Base-by-base conservation (phyloP, 2,888 invertebrate genomes). In the Drosophila anomalata region DNA sequence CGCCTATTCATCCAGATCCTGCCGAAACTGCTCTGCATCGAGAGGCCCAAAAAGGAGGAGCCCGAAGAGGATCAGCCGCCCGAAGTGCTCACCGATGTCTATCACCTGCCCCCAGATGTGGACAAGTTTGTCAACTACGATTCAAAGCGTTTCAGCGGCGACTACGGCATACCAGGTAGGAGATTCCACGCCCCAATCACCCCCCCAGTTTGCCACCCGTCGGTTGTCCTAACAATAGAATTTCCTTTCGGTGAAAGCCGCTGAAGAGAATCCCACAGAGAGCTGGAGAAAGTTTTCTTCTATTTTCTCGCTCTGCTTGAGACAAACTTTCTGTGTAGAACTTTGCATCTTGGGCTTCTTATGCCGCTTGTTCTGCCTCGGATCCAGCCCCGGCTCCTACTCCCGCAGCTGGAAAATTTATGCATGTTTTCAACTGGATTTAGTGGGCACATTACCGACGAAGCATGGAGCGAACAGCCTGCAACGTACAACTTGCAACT, bases 21-120 rank as follows among this genome's bases (percentile, higher is more conserved):
- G 92, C 97, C 97, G 76, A 96, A 95, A 92, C 95, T 96, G 92
- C 94, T 98, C 88, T 95, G 96, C 92, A 97, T 98, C 92, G 95
- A 96, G 92, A 94, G 97, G 90, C 98, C 98, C 55, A 95, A 95
- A 82, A 97, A 97, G 91, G 95, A 96, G 74, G 94, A 94, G 67
- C 90, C 92, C 46, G 93, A 94, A 54, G 94, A 94, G 72, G 95
- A 95, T 75, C 92, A 92, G 72, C 91, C 91, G 60, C 93, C 93
- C 71, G 94, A 95, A 92, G 94, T 96, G 87, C 93, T 97, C 87
- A 96, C 96, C 70, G 96, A 96, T 90, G 96, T 96, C 83, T 96
- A 95, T 91, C 94, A 94, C 90, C 93, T 94, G 81, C 94, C 94
- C 77, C 93, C 94, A 80, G 94, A 94, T 89, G 93, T 94, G 89